Base-by-base conservation (phyloP, 2,888 invertebrate genomes). In the Pilophorus perplexus region DNA sequence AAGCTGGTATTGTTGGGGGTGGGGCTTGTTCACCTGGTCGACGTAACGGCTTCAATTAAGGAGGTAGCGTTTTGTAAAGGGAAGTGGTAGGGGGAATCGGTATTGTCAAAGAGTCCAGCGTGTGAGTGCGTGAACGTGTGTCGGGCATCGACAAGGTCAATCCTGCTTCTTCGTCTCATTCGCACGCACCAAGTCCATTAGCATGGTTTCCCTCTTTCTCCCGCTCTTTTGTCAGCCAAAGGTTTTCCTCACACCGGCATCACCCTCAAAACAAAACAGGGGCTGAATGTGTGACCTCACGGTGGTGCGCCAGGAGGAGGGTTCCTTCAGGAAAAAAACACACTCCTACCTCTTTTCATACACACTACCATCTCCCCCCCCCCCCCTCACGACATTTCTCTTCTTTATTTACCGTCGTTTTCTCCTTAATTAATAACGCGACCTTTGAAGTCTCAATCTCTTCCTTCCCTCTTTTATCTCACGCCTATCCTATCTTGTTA, bases 351-450 rank as follows among this genome's bases (percentile, higher is more conserved):
- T 20, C 4, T 8, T 12, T 20, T 6, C 42, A n/a, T 8, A 42
- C 42, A 42, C 14, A 6, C 42, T 42, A n/a, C 42, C 14, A 6
- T 42, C 42, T 23, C 20, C 25, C 8, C 1, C n/a, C 23, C 20
- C 23, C 3, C 23, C 46, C 46, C 23, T 10, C 14, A 22, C 46
- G 14, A 46, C 23, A 25, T n/a, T 46, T 46, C 23, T 46, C 46
- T 46, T 46, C 46, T 25, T 46, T 25, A 46, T 46, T 46, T 46
- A 46, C 46, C 46, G 23, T 46, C 46, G 46, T 46, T 46, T 46
- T 46, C 46, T 46, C 46, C 46, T 22, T 46, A 46, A 46, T 46
- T 46, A 46, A 46, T 46, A 46, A 46, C 46, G 22, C 46, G 46
- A 46, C 46, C 46, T 46, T 46, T 46, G 46, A 46, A 46, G 46